Evolutionary conservation across 2,888 invertebrate species (phyloP), one percentile per base, ranked within the genome.

Genomic region (Byasa hedistus): DNA sequence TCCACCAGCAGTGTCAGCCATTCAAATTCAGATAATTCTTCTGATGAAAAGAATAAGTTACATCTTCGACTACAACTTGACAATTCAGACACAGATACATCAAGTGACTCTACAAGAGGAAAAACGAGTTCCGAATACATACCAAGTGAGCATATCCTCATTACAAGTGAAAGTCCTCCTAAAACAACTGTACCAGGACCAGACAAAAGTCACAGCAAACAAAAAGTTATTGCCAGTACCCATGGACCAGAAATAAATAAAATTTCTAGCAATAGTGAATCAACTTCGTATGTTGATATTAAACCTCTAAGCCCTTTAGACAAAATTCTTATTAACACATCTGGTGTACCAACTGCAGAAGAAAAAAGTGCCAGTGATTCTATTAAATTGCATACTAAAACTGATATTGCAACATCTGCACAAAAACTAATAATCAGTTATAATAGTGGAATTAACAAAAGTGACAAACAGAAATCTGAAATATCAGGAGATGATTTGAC

Each of bases 21-120:
- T 68, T 84, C 91, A 21, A 86, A 85, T n/a, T 91, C 89, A 2
- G 91, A 91, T 64, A 88, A 86, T 72, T 91, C 91, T 19, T 86
- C 86, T 3, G 91, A 91, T 79, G 91, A 91, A 70, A 91, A 87
- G 76, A 89, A 88, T 70, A 89, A 88, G 77, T 72, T 90, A 23
- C 87, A 89, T 68, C 73, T 91, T 63, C 76, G 86, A 67, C 73
- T 91, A 57, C 86, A 85, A 55, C 74, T 91, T 66, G 89, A 91
- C 68, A 87, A 90, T 69, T 91, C 91, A 0, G 91, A 91, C 65
- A 91, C 91, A 12, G 91, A 91, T 64, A 89, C 91, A n/a, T 90
- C 91, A 3, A 87, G 86, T 75, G 91, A 89, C 68, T 91, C 89
- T 4, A 77, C 81, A 3, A 81, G 84, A 71, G 89, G 89, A 21